phyloP scores from a whole-genome alignment of 2,888 invertebrate genomes.

The Melanostoma mellinum region DNA sequence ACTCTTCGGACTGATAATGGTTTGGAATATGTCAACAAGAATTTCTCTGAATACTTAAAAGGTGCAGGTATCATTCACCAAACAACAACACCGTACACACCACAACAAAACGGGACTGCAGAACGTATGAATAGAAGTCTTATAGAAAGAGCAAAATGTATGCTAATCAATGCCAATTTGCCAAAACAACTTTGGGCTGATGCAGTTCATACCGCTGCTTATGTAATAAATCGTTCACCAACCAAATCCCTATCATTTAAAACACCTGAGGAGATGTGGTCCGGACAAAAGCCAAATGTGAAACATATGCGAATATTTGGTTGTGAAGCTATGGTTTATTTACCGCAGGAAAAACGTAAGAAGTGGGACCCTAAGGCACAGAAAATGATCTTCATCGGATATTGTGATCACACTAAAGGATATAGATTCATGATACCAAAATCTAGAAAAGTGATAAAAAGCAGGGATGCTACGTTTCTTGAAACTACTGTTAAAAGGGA shows the following conservation, averaged over 20 bases:
- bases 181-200: slow-evolving; percentile 65
- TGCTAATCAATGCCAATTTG: slow-evolving; percentile 62
- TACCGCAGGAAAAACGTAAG: background rate
- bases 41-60: background rate
- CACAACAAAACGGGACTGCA: slow-evolving; percentile 43
- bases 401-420: background rate
- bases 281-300: background rate
- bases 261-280: slow-evolving; percentile 10
- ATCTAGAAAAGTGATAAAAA: too few species aligned
- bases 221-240: slow-evolving; percentile 57
- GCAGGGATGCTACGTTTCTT: too few species aligned
- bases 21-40: background rate
- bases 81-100: background rate
- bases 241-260: background rate
- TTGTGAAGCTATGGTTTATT: background rate
- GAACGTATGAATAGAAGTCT: slow-evolving; percentile 65
- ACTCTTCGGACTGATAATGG: slow-evolving; percentile 1
- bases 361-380: slow-evolving; percentile 1
- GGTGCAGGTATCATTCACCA: too few species aligned
- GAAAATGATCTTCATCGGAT: background rate
- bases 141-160: slow-evolving; percentile 69
- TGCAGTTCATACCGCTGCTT: slow-evolving; percentile 73
- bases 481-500: too few species aligned
- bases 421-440: background rate
- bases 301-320: background rate